phyloP scores from a whole-genome alignment of 2,888 invertebrate genomes.

The Rutpela maculata region DNA sequence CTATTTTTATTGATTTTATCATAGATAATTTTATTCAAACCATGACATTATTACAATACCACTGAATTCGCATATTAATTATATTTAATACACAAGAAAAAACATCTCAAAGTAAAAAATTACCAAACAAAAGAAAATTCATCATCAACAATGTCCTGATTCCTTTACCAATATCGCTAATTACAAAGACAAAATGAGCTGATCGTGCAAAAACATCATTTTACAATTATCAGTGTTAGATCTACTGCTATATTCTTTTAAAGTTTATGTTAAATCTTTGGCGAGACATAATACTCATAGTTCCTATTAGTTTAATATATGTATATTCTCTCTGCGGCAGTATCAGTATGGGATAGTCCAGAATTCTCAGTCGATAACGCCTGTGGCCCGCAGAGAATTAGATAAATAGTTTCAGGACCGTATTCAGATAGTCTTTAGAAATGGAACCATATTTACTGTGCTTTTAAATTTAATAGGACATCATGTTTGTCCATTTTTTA shows the following conservation, averaged over 20 bases:
- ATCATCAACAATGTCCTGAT: not conserved
- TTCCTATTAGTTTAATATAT: conserved; percentile 15
- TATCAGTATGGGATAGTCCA: conserved; percentile 31
- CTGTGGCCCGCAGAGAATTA: conserved; percentile 33
- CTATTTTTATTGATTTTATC: too few relatives aligned
- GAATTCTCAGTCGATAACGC: conserved; percentile 34
- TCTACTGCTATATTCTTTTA: not conserved
- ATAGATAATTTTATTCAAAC: too few relatives aligned
- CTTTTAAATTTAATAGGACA: not conserved
- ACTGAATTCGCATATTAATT: too few relatives aligned
- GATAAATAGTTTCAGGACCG: conserved; percentile 34
- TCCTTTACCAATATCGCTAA: not conserved
- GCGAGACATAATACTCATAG: not conserved
- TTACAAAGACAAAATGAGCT: too few relatives aligned
- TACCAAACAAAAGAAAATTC: not conserved
- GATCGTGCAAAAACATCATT: too few relatives aligned
- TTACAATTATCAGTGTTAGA: not conserved
- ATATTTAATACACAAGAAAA: too few relatives aligned
- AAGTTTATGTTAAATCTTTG: not conserved
- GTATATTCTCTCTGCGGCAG: conserved; percentile 31
- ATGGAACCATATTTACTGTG: not conserved
- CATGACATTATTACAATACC: too few relatives aligned
- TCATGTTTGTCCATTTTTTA: too few relatives aligned
- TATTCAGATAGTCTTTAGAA: not conserved
- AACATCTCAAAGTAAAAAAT: too few relatives aligned